Evolutionary conservation across 2,113 vertebrate species (phyloP).

Genomic region (Hemiscyllium ocellatum): DNA sequence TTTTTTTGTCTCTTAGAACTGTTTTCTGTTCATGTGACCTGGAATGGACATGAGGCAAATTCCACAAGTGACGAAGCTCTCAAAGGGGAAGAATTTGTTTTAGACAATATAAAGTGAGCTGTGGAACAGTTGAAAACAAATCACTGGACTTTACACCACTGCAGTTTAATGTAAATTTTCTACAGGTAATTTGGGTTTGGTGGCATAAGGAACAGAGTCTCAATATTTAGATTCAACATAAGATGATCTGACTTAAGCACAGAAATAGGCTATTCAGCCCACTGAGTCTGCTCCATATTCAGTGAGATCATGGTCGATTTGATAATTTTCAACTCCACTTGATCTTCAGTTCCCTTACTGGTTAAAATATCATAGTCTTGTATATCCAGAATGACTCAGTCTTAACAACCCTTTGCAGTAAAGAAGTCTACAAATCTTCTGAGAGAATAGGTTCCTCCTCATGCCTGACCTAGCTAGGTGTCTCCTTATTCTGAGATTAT

Average conservation of each 20-base stretch:
- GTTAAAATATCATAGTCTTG: too few relatives aligned
- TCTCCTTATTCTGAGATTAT: too few relatives aligned
- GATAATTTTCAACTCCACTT: too few relatives aligned
- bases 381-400: too few relatives aligned
- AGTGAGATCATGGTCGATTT: too few relatives aligned
- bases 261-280: too few relatives aligned
- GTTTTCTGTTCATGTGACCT: not conserved
- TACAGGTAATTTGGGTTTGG: not conserved
- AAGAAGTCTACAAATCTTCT: too few relatives aligned
- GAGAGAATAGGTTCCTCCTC: too few relatives aligned
- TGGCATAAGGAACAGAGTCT: not conserved
- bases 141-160: not conserved
- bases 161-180: not conserved
- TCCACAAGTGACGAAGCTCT: not conserved
- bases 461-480: too few relatives aligned
- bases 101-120: not conserved
- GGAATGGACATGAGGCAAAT: not conserved
- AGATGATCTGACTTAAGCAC: not conserved
- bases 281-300: too few relatives aligned
- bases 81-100: not conserved
- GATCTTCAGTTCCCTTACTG: too few relatives aligned
- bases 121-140: not conserved
- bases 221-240: not conserved
- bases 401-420: too few relatives aligned
- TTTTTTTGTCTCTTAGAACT: not conserved